Evolutionary conservation across 2,797 vertebrate genomes (phyloP).

Genomic region (Knipowitschia caucasica): DNA sequence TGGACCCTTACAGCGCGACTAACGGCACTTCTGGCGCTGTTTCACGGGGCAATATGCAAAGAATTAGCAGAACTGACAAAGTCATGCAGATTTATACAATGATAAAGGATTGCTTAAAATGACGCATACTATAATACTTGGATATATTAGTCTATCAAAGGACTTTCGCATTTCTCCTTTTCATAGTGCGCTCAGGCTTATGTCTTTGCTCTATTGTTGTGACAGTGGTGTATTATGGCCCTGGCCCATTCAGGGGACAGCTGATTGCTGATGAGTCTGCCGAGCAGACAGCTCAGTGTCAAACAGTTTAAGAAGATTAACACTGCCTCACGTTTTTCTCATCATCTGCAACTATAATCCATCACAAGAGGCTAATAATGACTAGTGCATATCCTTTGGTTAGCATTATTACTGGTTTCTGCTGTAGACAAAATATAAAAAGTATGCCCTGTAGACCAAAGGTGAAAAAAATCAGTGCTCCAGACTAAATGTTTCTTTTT

Average conservation of each 20-base stretch:
- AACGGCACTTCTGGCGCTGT: conserved; percentile 64
- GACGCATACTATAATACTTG: not conserved
- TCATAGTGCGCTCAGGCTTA: not conserved
- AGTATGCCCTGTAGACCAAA: not conserved
- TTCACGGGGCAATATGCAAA: conserved; percentile 31
- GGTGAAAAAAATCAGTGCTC: not conserved
- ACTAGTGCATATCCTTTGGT: conserved; percentile 20
- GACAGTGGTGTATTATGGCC: conserved; percentile 6
- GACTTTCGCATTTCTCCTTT: not conserved
- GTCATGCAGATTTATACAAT: not conserved
- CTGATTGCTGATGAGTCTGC: conserved; percentile 68
- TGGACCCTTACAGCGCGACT: conserved; percentile 66
- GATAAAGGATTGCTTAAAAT: not conserved
- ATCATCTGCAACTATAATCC: conserved; percentile 59
- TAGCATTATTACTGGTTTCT: conserved; percentile 13
- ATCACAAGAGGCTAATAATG: conserved; percentile 52
- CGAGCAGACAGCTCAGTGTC: conserved; percentile 71
- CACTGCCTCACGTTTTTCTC: conserved; percentile 63
- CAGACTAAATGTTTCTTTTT: not conserved
- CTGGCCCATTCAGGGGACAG: conserved; percentile 36
- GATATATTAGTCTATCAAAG: not conserved
- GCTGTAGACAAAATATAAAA: conserved; percentile 23
- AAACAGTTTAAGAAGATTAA: conserved; percentile 74
- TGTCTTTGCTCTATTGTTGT: conserved; percentile 5
- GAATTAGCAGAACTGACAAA: not conserved